These are phyloP conservation scores for Heliconius charithonia DNA, from an alignment of 2,888 invertebrate genomes.

Conservation along the genomic window DNA sequence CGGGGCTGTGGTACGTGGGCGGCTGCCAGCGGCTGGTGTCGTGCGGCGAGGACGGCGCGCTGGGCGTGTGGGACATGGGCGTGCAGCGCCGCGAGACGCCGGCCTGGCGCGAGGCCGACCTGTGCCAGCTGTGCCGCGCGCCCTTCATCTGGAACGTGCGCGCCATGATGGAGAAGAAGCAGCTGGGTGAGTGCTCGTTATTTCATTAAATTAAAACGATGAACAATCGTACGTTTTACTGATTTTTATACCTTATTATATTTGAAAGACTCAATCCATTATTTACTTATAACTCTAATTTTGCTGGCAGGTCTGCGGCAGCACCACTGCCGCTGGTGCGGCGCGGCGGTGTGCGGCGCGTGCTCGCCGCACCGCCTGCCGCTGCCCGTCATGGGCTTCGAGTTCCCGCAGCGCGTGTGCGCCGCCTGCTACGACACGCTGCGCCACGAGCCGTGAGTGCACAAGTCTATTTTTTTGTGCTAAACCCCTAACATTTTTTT, in stretches of 20 bases:
- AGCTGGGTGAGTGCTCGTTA: slow-evolving; percentile 77
- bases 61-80: slow-evolving; percentile 98
- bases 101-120: slow-evolving; percentile 96
- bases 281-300: too few species aligned
- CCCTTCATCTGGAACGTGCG: slow-evolving; percentile 99
- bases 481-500: too few species aligned
- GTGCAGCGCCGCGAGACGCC: slow-evolving; percentile 95
- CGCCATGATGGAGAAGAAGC: slow-evolving; percentile 99
- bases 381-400: slow-evolving; percentile 98
- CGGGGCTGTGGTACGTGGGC: slow-evolving; percentile 92
- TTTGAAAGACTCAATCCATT: too few species aligned
- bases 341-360: slow-evolving; percentile 96
- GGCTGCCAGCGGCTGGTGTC: slow-evolving; percentile 92
- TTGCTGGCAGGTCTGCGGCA: slow-evolving; percentile 94
- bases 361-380: slow-evolving; percentile 95
- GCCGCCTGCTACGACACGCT: slow-evolving; percentile 93
- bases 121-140: slow-evolving; percentile 95
- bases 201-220: too few species aligned
- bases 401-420: slow-evolving; percentile 98
- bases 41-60: slow-evolving; percentile 94
- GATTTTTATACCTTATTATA: too few species aligned
- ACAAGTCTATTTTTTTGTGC: not conserved
- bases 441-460: slow-evolving; percentile 92
- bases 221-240: too few species aligned
- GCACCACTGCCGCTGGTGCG: slow-evolving; percentile 96